These are phyloP conservation scores for Sminthurides bifidus DNA, from an alignment of 1,140 invertebrate species.

Conservation along the genomic window DNA sequence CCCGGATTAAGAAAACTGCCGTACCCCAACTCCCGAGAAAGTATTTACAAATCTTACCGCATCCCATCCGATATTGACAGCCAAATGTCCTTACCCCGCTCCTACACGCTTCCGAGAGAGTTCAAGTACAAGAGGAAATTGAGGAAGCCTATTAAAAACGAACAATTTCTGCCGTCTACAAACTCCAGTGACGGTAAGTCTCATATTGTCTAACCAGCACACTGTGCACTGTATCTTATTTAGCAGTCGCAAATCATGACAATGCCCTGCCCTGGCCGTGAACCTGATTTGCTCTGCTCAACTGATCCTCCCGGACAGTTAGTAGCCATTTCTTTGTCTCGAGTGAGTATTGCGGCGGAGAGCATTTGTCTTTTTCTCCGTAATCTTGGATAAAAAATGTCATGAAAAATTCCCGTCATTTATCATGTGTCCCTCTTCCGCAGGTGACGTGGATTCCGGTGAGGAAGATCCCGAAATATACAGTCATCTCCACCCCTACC, in stretches of 20 bases:
- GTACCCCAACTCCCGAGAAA: slow-evolving; percentile 14
- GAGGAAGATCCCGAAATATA: slow-evolving; percentile 32
- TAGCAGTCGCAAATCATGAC: too few species aligned
- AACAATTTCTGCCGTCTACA: slow-evolving; percentile 60
- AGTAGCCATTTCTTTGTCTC: too few species aligned
- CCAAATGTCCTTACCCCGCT: slow-evolving; percentile 63
- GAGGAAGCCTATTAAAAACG: slow-evolving; percentile 43
- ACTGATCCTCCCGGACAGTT: too few species aligned
- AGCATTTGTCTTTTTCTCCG: too few species aligned
- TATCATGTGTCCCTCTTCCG: slow-evolving; percentile 7
- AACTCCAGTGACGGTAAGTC: slow-evolving; percentile 67
- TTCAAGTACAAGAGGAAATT: slow-evolving; percentile 62
- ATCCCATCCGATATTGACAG: slow-evolving; percentile 59
- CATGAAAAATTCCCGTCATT: too few species aligned
- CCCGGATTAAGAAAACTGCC: too few species aligned
- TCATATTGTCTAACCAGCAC: neutral
- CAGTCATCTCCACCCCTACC: slow-evolving; percentile 8
- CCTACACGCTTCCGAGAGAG: slow-evolving; percentile 69
- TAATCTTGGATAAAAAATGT: too few species aligned
- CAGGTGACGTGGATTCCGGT: slow-evolving; percentile 35
- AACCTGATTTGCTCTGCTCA: neutral
- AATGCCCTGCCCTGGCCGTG: neutral
- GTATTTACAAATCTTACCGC: slow-evolving; percentile 43
- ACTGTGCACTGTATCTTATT: too few species aligned
- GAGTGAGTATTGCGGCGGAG: too few species aligned